phyloP scores from a whole-genome alignment of 1,140 invertebrate genomes.

The Asobara japonica region DNA sequence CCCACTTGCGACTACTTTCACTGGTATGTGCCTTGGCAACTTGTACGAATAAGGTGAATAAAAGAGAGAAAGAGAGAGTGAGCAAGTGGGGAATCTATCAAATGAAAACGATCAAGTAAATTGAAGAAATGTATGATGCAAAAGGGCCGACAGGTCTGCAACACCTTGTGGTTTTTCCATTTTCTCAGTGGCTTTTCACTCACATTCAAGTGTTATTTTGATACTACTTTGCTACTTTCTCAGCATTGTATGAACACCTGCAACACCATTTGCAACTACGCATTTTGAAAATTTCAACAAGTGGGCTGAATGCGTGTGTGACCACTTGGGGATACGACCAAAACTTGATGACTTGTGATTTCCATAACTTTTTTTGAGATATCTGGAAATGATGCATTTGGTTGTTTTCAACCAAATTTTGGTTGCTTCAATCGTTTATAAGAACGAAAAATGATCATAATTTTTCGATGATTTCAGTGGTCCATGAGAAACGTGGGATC shows the following conservation, averaged over 20 bases:
- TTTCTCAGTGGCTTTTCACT: conserved; percentile 20
- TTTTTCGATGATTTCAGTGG: no score
- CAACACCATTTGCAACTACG: no score
- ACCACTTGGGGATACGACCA: no score
- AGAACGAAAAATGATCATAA: no score
- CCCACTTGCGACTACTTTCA: conserved; percentile 42
- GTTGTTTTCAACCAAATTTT: no score
- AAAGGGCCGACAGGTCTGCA: background rate
- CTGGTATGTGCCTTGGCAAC: conserved; percentile 20
- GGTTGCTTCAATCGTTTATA: no score
- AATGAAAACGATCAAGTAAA: conserved; percentile 18
- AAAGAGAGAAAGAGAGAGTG: background rate
- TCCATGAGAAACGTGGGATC: no score
- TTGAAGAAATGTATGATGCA: conserved; percentile 9
- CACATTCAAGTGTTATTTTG: no score
- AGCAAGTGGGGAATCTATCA: conserved; percentile 8
- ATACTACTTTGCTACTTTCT: no score
- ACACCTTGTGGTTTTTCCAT: conserved; percentile 1
- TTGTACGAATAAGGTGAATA: conserved; percentile 22
- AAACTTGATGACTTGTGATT: background rate
- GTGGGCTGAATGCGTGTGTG: no score
- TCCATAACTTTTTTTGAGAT: background rate
- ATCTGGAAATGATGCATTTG: no score
- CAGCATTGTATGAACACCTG: no score
- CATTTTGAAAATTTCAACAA: conserved; percentile 4